These are phyloP conservation scores for Zeugodacus cucurbitae DNA, from an alignment of 1,140 invertebrate genomes.

Conservation along the genomic window DNA sequence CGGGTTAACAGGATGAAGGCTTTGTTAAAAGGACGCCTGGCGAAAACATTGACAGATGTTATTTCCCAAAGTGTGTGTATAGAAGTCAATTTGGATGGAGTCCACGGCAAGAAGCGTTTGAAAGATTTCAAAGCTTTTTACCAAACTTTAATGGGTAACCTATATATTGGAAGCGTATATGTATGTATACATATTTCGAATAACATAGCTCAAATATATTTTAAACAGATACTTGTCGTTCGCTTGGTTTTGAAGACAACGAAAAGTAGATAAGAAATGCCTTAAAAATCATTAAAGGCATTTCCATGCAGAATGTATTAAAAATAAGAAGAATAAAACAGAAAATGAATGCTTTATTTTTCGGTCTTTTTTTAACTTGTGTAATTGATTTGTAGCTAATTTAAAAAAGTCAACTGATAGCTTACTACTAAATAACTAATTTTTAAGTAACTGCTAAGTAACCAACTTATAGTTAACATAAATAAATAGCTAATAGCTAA, in stretches of 20 bases:
- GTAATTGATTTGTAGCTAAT: slow-evolving; percentile 7
- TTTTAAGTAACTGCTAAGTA: neutral
- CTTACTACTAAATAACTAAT: neutral
- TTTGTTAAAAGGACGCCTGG: neutral
- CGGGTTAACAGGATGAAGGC: no score
- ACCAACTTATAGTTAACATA: neutral
- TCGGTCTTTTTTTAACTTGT: neutral
- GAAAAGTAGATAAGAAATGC: neutral
- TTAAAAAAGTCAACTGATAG: slow-evolving; percentile 8
- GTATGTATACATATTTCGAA: neutral
- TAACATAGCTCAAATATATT: neutral
- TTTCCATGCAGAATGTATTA: neutral
- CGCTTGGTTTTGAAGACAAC: neutral
- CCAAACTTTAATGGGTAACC: neutral
- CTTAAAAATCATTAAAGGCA: neutral
- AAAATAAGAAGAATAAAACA: neutral
- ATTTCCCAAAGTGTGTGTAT: neutral
- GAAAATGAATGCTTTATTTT: neutral
- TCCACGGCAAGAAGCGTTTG: slow-evolving; percentile 7
- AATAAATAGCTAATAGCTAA: neutral
- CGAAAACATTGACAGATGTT: neutral
- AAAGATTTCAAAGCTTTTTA: slow-evolving; percentile 23
- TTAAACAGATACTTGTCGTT: slow-evolving; percentile 26
- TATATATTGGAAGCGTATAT: slow-evolving; percentile 18
- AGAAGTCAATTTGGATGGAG: neutral